Evolutionary conservation across 2,113 vertebrate genomes (phyloP).

Genomic region (Cavia porcellus): DNA sequence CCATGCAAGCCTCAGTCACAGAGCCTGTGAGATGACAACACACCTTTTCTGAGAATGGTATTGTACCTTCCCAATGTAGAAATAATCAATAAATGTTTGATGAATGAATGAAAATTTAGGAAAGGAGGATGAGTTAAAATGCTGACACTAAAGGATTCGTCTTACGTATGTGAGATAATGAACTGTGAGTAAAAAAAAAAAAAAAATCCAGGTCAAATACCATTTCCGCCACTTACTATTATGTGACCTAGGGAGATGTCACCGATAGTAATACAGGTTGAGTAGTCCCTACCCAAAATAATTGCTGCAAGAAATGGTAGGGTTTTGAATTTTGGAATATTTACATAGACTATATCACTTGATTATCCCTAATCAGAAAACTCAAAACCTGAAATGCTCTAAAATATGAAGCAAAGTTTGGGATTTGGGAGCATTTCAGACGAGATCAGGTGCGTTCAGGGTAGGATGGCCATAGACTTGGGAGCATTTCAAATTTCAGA

Average conservation of each 20-base stretch:
- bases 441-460: too few species aligned
- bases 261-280: neutral
- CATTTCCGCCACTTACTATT: neutral
- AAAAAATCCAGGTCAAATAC: conserved; percentile 26
- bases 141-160: neutral
- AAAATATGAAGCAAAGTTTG: neutral
- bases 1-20: neutral
- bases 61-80: neutral
- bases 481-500: neutral
- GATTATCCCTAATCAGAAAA: neutral
- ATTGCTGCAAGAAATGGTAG: neutral
- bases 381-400: neutral
- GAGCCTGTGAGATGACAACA: neutral
- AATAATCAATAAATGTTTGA: neutral
- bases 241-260: neutral
- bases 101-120: neutral
- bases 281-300: neutral
- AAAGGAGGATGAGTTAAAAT: neutral
- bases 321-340: neutral
- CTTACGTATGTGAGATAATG: neutral
- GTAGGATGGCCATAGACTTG: neutral
- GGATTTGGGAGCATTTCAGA: neutral
- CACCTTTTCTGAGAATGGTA: neutral
- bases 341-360: neutral
- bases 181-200: neutral